Evolutionary conservation across 2,888 invertebrate species (phyloP).

Genomic region (Morpho deidamia): DNA sequence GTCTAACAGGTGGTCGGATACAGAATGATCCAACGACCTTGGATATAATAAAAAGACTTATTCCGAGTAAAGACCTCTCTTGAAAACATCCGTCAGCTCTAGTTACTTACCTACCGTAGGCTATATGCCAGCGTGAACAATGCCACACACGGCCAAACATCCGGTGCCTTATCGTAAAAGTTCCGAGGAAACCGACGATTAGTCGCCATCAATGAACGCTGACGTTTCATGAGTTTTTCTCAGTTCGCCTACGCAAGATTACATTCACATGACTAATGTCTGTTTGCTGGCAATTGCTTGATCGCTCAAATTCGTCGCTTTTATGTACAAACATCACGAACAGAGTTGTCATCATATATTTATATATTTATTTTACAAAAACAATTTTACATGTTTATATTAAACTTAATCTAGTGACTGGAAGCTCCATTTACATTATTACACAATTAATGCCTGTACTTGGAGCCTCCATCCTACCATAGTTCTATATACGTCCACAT

Average conservation of each 20-base stretch:
- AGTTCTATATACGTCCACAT: too few relatives aligned
- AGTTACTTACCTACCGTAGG: conserved; percentile 22
- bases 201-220: conserved; percentile 49
- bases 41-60: conserved; percentile 1
- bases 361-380: too few relatives aligned
- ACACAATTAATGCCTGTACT: too few relatives aligned
- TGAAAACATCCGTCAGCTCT: conserved; percentile 10
- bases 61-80: background rate
- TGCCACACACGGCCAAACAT: conserved; percentile 65
- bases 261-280: background rate
- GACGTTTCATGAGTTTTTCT: conserved; percentile 31
- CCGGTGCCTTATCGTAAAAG: conserved; percentile 62
- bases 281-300: background rate
- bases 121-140: conserved; percentile 45
- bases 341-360: too few relatives aligned
- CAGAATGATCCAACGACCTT: conserved; percentile 1
- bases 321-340: too few relatives aligned
- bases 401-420: too few relatives aligned
- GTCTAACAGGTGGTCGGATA: background rate
- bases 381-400: too few relatives aligned
- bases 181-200: conserved; percentile 48
- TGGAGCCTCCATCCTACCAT: too few relatives aligned
- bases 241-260: background rate
- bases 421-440: too few relatives aligned
- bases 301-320: too few relatives aligned